Conservation (phyloP, 2,797 vertebrate species). For the Parambassis ranga region DNA sequence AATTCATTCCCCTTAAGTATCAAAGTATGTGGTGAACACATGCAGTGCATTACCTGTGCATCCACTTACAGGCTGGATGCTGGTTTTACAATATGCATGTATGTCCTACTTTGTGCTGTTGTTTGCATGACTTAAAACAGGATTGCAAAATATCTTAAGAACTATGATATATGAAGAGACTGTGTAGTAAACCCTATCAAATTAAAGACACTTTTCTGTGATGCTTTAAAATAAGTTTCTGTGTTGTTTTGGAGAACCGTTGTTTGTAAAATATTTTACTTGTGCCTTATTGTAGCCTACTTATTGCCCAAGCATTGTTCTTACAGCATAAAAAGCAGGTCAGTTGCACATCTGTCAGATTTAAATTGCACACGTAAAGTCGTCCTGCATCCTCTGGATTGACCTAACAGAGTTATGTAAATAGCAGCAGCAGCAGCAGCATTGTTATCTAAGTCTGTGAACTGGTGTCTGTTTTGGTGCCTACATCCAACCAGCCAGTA, state of each 20-base stretch:
- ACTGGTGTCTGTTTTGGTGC: no score
- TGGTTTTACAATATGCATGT: slow-evolving; percentile 10
- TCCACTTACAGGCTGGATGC: slow-evolving; percentile 1
- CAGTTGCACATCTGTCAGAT: not conserved
- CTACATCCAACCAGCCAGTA: no score
- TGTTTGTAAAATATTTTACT: no score
- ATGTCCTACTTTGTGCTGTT: slow-evolving; percentile 5
- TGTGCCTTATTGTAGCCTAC: no score
- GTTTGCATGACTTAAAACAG: not conserved
- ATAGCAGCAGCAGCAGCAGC: not conserved
- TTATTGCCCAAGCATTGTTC: no score
- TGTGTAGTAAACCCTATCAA: no score
- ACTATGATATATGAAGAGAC: not conserved
- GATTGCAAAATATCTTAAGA: not conserved
- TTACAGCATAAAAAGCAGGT: not conserved
- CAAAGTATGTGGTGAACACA: not conserved
- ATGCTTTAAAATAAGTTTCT: no score
- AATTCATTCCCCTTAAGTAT: not conserved
- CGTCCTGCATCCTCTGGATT: not conserved
- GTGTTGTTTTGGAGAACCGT: no score
- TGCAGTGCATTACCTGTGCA: slow-evolving; percentile 8
- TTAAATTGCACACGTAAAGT: not conserved
- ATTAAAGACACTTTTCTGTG: no score
- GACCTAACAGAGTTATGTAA: not conserved
- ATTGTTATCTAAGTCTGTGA: no score